phyloP scores from a whole-genome alignment of 2,797 vertebrate species.

The Spea hammondii region DNA sequence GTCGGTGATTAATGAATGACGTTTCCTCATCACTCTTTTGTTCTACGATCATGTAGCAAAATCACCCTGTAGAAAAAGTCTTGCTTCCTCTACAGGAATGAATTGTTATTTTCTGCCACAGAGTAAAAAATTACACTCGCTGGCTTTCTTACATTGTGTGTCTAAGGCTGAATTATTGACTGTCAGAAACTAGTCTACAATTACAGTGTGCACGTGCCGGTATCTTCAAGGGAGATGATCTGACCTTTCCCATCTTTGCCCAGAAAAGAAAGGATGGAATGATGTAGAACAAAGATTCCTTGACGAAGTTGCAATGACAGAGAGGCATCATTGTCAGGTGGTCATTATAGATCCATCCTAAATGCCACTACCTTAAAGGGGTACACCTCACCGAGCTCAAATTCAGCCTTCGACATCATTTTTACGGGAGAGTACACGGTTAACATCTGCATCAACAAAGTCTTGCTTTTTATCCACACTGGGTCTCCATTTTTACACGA shows the following conservation, averaged over 20 bases:
- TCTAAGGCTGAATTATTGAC: constrained; percentile 43
- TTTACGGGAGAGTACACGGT: not conserved
- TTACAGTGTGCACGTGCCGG: constrained; percentile 28
- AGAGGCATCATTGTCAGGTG: constrained; percentile 61
- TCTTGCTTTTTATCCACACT: not conserved
- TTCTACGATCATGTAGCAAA: constrained; percentile 41
- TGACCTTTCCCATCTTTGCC: constrained; percentile 62
- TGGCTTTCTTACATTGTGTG: constrained; percentile 15
- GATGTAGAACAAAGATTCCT: constrained; percentile 64
- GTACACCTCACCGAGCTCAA: not conserved
- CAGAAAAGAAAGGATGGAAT: constrained; percentile 57
- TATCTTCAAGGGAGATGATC: constrained; percentile 44
- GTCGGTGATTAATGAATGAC: constrained; percentile 35
- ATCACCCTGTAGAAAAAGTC: constrained; percentile 39
- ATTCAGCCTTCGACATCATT: not conserved
- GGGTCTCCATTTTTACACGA: not conserved
- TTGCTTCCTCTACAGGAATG: constrained; percentile 39
- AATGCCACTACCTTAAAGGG: constrained; percentile 61
- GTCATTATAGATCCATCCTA: constrained; percentile 62
- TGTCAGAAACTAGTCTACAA: constrained; percentile 40
- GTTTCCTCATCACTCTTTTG: constrained; percentile 41
- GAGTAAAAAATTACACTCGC: constrained; percentile 36
- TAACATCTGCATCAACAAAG: not conserved
- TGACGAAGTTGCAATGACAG: constrained; percentile 63
- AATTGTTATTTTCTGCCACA: constrained; percentile 46